Evolutionary conservation across 2,797 vertebrate species (phyloP).

Genomic region (Manis javanica): DNA sequence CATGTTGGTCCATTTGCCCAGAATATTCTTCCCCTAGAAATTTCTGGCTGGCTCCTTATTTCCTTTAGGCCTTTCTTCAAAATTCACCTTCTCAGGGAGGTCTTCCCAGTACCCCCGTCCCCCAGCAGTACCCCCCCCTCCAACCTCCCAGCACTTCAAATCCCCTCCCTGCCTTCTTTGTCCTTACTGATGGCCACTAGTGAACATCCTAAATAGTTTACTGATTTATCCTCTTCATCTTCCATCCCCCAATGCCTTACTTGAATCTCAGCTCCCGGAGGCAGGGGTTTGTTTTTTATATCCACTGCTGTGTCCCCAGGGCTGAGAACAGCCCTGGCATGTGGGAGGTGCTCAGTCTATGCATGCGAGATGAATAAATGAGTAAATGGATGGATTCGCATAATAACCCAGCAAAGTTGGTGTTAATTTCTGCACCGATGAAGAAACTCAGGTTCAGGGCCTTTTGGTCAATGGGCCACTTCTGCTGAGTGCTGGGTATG

Average conservation of each 20-base stretch:
- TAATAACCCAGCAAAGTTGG: background rate
- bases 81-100: background rate
- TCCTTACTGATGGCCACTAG: too few relatives aligned
- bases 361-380: background rate
- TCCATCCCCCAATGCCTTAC: accelerated
- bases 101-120: background rate
- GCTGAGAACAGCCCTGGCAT: background rate
- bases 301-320: background rate
- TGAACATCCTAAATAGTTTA: background rate
- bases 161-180: background rate
- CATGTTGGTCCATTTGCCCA: background rate
- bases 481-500: background rate
- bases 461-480: background rate
- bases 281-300: background rate
- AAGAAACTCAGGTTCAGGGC: background rate
- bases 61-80: background rate
- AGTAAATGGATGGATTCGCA: background rate
- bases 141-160: background rate
- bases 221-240: background rate
- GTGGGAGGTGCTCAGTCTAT: background rate
- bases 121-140: background rate
- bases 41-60: background rate
- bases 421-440: background rate
- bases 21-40: background rate
- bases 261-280: background rate